Base-by-base conservation (phyloP, 2,888 invertebrate species). In the Dinocampus coccinellae region DNA sequence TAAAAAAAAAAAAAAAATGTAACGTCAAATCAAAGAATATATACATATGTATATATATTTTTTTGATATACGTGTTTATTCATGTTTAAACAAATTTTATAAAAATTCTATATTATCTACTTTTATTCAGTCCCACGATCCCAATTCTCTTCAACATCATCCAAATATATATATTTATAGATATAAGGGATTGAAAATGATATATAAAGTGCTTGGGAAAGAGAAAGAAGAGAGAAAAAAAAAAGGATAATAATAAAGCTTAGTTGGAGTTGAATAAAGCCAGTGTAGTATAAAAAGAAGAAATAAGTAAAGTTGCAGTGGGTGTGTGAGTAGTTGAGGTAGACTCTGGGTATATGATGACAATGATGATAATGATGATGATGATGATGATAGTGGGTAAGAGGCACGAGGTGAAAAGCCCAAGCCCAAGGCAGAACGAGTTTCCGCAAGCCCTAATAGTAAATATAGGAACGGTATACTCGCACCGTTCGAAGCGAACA, bases 361-460 rank as follows among this genome's bases (percentile, higher is more conserved):
- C n/a, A n/a, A 47, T 47, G 47, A 47, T 47, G 47, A n/a, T n/a
- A n/a, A 39, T 39, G 33, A 33, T 33, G 33, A 7, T n/a, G 42
- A 24, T 22, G 16, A 26, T 24, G 39, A 13, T 29, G 13, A 52
- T 64, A 47, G 61, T 26, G 52, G 52, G 9, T 26, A 67, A 62
- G 63, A 58, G 61, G 69, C 36, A 24, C 33, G 26, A 63, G 61
- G 29, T 24, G 69, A 68, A 58, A 62, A 66, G 53, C 63, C 20
- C 52, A 36, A 65, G 73, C 57, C 60, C 34, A 60, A 60, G 74
- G 60, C 65, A 65, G 69, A 70, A 68, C 66, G 70, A 71, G 55
- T 69, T 66, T 64, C 36, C 64, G 63, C 63, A 63, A 63, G 47
- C 63, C 42, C 26, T 63, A 63, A 63, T 47, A 26, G 63, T 63